Evolutionary conservation across 2,113 vertebrate species (phyloP), one percentile per base, ranked within the genome.

Genomic region (Rhipidura dahli): DNA sequence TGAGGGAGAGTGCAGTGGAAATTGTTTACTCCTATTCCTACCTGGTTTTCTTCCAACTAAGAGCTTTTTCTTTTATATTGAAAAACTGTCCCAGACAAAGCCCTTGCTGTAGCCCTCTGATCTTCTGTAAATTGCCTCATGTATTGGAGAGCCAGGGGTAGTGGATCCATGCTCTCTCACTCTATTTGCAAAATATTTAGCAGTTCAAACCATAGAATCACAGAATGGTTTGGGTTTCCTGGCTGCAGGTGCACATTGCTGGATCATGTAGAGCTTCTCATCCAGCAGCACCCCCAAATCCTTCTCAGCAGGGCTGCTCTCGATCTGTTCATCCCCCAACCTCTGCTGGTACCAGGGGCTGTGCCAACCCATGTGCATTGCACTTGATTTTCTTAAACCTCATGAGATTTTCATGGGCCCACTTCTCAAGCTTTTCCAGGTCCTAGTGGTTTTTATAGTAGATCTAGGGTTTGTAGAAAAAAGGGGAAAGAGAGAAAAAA

Each of bases 271-370:
- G 37, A 66, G 15, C 28, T 33, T 28, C 33, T 73, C 39, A 66
- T 33, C 51, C 33, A 73, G 15, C 44, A 81, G 37, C 44, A 39
- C 5, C 37, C 35, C 44, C 33, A 66, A 45, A 49, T 59, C 15
- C 33, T n/a, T 50, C 59, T 73, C 69, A 59, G 33, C 37, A 45
- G 51, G 10, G 28, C 23, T 66, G 44, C 22, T 45, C 33, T 59
- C 4, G 0, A 11, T 24, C 22, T 30, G 4, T 44, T 66, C 20
- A n/a, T 39, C 15, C 45, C 15, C 8, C 39, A 18, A 0, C 13
- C 35, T 81, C 4, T 66, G 13, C n/a, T 59, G 22, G 39, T 81
- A 39, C 15, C 15, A 28, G 15, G 3, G 15, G 7, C 53, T 66
- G 12, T 50, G 23, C 33, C 13, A 20, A 16, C 68, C 28, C 37